A percentile compares a stretch with the other conserved stretches of the same genome.
Evolutionary conservation across 2,113 vertebrate genomes (phyloP).

Genomic region (Pedetes capensis): DNA sequence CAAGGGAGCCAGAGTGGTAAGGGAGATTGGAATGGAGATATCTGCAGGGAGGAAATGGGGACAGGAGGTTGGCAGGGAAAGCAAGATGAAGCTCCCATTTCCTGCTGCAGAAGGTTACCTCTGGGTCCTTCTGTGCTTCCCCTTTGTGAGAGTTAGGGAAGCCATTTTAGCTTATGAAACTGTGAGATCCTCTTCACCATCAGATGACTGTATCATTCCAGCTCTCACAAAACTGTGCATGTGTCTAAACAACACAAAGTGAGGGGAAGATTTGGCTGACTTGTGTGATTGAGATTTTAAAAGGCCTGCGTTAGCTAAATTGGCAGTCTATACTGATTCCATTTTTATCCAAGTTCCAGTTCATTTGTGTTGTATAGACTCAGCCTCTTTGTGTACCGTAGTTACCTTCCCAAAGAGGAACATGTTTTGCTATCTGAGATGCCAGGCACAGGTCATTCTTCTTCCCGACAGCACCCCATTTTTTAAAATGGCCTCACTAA

Average conservation of each 20-base stretch:
- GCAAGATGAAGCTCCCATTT: conserved; percentile 74
- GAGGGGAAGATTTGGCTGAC: conserved; percentile 31
- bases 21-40: conserved; percentile 70
- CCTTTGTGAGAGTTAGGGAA: conserved; percentile 29
- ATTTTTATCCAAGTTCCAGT: conserved; percentile 56
- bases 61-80: conserved; percentile 66
- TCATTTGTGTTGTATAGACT: conserved; percentile 39
- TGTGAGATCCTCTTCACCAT: conserved; percentile 8
- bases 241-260: conserved; percentile 11
- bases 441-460: conserved; percentile 17
- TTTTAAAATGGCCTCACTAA: conserved; percentile 51
- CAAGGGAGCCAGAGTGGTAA: conserved; percentile 44
- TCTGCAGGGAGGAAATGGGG: conserved; percentile 60
- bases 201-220: neutral
- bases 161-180: conserved; percentile 33
- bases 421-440: conserved; percentile 44
- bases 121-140: conserved; percentile 39
- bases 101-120: conserved; percentile 67
- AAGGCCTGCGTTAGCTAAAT: conserved; percentile 43
- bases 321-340: conserved; percentile 23
- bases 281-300: conserved; percentile 56
- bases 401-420: conserved; percentile 42
- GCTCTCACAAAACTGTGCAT: conserved; percentile 15
- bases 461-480: conserved; percentile 51
- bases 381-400: conserved; percentile 6